phyloP scores from a whole-genome alignment of 2,797 vertebrate species.

The Sebastes flavidus region DNA sequence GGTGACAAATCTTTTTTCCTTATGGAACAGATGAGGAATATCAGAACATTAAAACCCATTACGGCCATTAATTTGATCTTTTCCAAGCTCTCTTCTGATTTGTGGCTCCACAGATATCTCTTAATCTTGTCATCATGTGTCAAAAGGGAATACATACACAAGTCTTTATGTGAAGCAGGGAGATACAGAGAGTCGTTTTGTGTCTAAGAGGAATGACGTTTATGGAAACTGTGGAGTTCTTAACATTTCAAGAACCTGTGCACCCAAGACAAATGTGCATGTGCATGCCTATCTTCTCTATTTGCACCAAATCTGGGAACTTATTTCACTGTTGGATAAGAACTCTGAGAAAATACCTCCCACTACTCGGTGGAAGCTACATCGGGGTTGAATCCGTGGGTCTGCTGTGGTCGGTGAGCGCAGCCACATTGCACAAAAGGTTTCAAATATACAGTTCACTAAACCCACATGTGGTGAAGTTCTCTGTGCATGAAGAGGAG shows the following conservation, averaged over 20 bases:
- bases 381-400: conserved; percentile 83
- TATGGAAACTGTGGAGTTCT: no score
- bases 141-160: background rate
- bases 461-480: conserved; percentile 70
- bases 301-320: no score
- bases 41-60: background rate
- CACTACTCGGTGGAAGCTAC: conserved; percentile 78
- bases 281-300: no score
- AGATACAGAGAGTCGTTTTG: background rate
- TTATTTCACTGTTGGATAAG: no score
- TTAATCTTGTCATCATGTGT: background rate
- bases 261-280: no score
- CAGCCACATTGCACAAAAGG: conserved; percentile 30
- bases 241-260: no score
- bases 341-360: background rate
- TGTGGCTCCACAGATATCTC: background rate
- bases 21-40: no score
- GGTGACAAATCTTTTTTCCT: background rate
- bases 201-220: background rate
- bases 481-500: conserved; percentile 65
- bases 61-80: background rate
- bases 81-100: background rate
- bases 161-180: background rate
- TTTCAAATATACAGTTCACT: conserved; percentile 73
- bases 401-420: conserved; percentile 81